These are phyloP conservation scores for Poeciliopsis prolifica DNA, from an alignment of 2,113 vertebrate species.

Conservation along the genomic window DNA sequence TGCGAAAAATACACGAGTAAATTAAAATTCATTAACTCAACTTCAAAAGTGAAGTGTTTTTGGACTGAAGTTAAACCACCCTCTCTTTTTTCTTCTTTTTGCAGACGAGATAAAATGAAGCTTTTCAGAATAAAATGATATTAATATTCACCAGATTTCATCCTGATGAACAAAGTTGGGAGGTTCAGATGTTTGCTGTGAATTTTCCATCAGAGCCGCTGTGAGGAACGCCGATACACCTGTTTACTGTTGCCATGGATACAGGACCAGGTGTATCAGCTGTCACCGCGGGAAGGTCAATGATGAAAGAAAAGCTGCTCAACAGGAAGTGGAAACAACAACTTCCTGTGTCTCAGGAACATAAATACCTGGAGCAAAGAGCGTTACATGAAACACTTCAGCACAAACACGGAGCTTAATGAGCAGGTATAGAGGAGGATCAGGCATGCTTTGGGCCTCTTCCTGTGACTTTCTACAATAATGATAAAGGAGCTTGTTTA, in stretches of 20 bases:
- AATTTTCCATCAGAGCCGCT: constrained; percentile 53
- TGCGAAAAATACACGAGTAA: constrained; percentile 25
- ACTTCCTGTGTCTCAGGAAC: no score
- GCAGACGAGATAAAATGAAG: neutral
- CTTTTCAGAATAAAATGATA: neutral
- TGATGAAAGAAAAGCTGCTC: no score
- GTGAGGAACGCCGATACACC: constrained; percentile 48
- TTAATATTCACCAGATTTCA: constrained; percentile 73
- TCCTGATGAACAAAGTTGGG: constrained; percentile 69
- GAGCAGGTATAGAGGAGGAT: no score
- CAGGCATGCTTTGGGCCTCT: no score
- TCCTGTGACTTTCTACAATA: no score
- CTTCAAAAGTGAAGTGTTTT: neutral
- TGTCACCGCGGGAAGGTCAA: neutral
- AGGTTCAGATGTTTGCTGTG: constrained; percentile 34
- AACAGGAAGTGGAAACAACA: no score
- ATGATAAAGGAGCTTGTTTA: no score
- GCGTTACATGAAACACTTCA: no score
- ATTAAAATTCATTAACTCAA: constrained; percentile 1
- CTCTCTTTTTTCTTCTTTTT: no score
- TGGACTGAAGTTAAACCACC: no score
- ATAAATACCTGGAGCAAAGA: no score
- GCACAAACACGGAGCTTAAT: no score
- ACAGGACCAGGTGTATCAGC: constrained; percentile 30
- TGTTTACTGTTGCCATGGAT: constrained; percentile 65